These are phyloP conservation scores for Simalia tracyae DNA, from an alignment of 2,797 vertebrate species.

Conservation along the genomic window DNA sequence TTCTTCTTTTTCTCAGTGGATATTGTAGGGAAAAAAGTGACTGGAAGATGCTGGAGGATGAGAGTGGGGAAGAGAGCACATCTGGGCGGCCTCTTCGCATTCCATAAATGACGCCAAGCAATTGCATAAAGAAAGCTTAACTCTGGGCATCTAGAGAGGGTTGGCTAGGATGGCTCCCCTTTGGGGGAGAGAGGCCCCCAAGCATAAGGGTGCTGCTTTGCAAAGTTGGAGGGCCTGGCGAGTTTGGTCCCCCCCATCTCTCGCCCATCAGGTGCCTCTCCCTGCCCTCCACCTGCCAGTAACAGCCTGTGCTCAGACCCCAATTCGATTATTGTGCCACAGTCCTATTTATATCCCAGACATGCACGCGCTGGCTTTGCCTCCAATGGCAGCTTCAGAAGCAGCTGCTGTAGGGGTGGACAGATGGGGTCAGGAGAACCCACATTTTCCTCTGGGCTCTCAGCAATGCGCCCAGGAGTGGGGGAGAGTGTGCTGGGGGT, in stretches of 20 bases:
- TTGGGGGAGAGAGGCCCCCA: neutral
- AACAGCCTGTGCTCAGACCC: neutral
- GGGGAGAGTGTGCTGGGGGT: neutral
- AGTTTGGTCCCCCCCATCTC: neutral
- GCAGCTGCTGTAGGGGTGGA: neutral
- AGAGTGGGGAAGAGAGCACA: neutral
- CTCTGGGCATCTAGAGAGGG: neutral
- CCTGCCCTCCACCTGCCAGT: neutral
- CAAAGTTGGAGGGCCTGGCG: neutral
- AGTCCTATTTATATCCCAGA: slow-evolving; percentile 1
- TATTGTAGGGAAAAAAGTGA: neutral
- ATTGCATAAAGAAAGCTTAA: no score
- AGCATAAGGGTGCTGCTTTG: neutral
- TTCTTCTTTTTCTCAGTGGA: neutral
- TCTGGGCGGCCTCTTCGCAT: neutral
- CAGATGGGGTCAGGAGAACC: neutral
- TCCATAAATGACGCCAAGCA: no score
- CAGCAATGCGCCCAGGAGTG: accelerated
- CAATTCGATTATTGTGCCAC: neutral
- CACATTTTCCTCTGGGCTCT: neutral
- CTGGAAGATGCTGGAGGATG: neutral
- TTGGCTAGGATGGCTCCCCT: neutral
- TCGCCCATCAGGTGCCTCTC: neutral
- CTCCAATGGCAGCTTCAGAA: neutral
- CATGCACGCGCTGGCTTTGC: no score